Conservation (phyloP, 2,888 invertebrate genomes). For the Hypolimnas misippus region DNA sequence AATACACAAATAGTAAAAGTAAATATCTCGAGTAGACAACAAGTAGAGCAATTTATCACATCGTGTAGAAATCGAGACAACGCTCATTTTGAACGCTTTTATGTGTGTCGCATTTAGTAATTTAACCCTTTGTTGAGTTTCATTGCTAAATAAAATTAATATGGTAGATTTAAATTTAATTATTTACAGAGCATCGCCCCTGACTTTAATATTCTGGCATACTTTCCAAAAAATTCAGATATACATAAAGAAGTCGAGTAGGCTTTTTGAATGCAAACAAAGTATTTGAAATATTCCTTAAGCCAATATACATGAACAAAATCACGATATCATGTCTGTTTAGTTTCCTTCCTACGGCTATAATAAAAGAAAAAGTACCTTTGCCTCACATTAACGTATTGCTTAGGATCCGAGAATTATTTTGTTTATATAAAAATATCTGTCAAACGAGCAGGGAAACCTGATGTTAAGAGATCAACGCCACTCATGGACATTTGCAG, state of each 20-base stretch:
- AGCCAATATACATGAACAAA: no score
- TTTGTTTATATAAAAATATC: no score
- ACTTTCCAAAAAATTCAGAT: slow-evolving; percentile 44
- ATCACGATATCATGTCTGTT: no score
- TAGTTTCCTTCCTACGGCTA: no score
- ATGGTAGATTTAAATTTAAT: slow-evolving; percentile 33
- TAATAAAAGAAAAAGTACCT: no score
- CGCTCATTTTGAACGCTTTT: neutral
- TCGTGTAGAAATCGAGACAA: neutral
- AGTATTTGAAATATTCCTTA: no score
- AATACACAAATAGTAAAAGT: slow-evolving; percentile 15
- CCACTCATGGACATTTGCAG: no score
- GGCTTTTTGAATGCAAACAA: neutral
- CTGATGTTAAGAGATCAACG: no score
- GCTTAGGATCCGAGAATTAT: no score
- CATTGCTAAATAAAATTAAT: slow-evolving; percentile 18
- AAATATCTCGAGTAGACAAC: neutral
- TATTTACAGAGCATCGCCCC: slow-evolving; percentile 35
- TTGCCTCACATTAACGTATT: no score
- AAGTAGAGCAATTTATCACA: neutral
- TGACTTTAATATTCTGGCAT: slow-evolving; percentile 47
- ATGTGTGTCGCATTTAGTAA: neutral
- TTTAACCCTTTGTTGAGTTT: slow-evolving; percentile 9
- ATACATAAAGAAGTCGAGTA: neutral
- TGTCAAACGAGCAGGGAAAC: no score